phyloP scores from a whole-genome alignment of 2,797 vertebrate genomes.

The Rhabdomys pumilio region DNA sequence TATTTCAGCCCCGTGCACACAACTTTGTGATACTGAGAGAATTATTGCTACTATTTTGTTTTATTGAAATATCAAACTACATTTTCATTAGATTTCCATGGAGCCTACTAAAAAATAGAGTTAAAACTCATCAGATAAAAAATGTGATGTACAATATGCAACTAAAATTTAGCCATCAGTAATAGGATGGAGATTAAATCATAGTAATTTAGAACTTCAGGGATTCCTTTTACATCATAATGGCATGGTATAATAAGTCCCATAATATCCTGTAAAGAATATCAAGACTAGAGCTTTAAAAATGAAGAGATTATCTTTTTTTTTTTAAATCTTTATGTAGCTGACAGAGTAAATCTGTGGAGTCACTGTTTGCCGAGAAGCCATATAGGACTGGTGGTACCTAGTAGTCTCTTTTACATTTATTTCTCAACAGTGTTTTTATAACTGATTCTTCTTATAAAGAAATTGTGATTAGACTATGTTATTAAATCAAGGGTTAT shows the following conservation, averaged over 20 bases:
- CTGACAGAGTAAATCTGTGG: background rate
- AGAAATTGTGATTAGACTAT: background rate
- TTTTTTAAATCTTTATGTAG: background rate
- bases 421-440: conserved; percentile 44
- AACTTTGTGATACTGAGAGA: background rate
- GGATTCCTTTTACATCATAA: background rate
- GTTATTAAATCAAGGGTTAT: background rate
- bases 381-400: conserved; percentile 34
- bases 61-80: background rate
- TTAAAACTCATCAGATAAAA: conserved; percentile 44
- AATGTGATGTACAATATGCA: background rate
- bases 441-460: conserved; percentile 53
- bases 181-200: background rate
- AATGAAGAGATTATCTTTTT: background rate
- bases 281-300: background rate
- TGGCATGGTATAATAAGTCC: background rate
- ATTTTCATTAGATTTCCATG: conserved; percentile 19
- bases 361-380: background rate
- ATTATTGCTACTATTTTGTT: background rate
- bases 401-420: conserved; percentile 25
- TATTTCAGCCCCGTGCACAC: background rate
- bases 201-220: background rate
- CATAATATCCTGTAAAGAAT: conserved; percentile 23
- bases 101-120: background rate
- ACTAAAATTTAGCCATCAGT: background rate